Evolutionary conservation across 1,140 invertebrate genomes (phyloP).

Genomic region (Laodelphax striatellus): DNA sequence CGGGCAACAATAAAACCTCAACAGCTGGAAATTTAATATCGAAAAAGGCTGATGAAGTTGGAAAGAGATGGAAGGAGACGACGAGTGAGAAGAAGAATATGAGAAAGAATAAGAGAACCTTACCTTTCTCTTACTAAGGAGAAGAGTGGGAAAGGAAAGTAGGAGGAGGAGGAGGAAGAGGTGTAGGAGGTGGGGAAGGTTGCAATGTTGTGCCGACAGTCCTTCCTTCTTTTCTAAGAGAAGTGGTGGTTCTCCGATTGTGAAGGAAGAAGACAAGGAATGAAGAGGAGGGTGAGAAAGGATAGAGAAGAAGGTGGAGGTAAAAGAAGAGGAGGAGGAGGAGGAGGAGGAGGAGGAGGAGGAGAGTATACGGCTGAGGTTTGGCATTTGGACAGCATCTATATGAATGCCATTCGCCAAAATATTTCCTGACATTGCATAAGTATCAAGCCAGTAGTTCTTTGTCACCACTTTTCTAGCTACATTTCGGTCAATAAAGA

Average conservation of each 20-base stretch:
- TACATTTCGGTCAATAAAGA: no score
- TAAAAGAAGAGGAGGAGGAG: not conserved
- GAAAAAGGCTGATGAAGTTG: not conserved
- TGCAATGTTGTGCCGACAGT: no score
- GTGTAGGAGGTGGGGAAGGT: not conserved
- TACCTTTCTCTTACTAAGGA: no score
- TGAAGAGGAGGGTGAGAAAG: not conserved
- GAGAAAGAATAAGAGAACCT: no score
- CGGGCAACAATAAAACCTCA: no score
- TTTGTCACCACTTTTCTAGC: no score
- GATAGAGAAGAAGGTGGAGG: not conserved
- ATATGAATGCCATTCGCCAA: no score
- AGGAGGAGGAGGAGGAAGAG: constrained; percentile 5
- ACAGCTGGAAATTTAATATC: not conserved
- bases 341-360: no score
- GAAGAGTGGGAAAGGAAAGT: not conserved
- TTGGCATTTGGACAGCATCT: no score
- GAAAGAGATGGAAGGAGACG: constrained; percentile 6
- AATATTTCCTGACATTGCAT: no score
- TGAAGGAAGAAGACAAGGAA: constrained; percentile 1
- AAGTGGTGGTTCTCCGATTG: not conserved
- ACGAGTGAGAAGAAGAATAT: not conserved
- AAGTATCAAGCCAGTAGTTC: no score
- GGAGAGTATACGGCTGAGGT: no score
- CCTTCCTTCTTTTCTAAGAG: not conserved